Evolutionary conservation across 2,113 vertebrate genomes (phyloP), one percentile per base, ranked within the genome.

Genomic region (Redunca redunca): DNA sequence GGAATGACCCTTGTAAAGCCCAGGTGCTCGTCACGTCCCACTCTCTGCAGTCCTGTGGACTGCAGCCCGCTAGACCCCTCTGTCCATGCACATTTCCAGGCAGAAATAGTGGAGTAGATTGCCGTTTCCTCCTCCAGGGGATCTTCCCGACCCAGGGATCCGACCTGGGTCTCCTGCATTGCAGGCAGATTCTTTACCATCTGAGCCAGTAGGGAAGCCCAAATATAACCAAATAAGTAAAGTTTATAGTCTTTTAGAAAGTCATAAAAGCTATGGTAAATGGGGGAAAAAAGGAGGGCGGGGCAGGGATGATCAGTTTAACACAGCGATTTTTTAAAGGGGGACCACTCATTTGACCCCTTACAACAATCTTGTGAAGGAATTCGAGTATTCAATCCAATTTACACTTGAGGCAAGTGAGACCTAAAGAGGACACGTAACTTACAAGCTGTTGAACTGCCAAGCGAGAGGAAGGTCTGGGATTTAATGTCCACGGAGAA

Each of bases 401-500:
- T 50, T 77, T n/a, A 30, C 48, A 58, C 46, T 33, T 4, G 71
- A 48, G 40, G 26, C 40, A 48, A 58, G 50, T 3, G 33, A 78
- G 77, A 16, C 46, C 13, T 6, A 2, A 30, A 40, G 33, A 21
- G 3, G 25, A 14, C 12, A 4, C 2, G 19, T 40, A 40, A 71
- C 36, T 64, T 26, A 25, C 0, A 21, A 23, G 40, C 40, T 4
- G 0, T 11, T 12, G 25, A 71, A 2, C 57, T 25, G 40, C 46
- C 80, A 13, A 26, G 57, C 19, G 13, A 17, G 36, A 8, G 28
- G 55, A 11, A 36, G 48, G 3, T 21, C 30, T 87, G 67, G 88
- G 81, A 21, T 57, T 57, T 36, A 48, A 46, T 0, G 0, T 2
- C 16, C 81, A 33, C 0, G 1, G 40, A 58, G 91, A 64, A 19